phyloP scores from a whole-genome alignment of 2,797 vertebrate genomes.

The Danio kyathit region DNA sequence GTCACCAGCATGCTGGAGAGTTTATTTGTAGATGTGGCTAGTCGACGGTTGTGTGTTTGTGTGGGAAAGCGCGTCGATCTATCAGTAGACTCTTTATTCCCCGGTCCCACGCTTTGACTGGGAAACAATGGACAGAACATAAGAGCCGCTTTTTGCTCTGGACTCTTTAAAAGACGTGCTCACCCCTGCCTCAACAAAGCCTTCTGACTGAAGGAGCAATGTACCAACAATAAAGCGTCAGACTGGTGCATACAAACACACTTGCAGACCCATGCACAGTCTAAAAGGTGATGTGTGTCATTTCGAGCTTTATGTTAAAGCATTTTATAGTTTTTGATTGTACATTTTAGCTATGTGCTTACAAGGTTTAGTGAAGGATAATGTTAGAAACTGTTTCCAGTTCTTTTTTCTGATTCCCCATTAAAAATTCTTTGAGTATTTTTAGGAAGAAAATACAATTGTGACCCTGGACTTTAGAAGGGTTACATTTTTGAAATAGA shows the following conservation, averaged over 20 bases:
- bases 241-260: constrained; percentile 6
- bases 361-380: neutral
- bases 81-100: constrained; percentile 77
- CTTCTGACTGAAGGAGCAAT: constrained; percentile 19
- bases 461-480: too few relatives aligned
- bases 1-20: constrained; percentile 38
- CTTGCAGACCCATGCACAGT: neutral
- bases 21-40: constrained; percentile 54
- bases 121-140: constrained; percentile 74
- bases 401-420: neutral
- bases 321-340: too few relatives aligned
- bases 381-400: neutral
- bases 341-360: too few relatives aligned
- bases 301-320: neutral
- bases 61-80: constrained; percentile 55
- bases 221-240: constrained; percentile 1
- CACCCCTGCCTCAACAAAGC: constrained; percentile 56
- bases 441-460: neutral
- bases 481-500: too few relatives aligned
- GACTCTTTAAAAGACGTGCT: constrained; percentile 48
- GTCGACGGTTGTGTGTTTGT: constrained; percentile 13
- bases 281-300: constrained; percentile 2
- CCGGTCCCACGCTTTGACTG: constrained; percentile 72
- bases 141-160: constrained; percentile 70
- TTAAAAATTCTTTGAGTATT: neutral